phyloP scores from a whole-genome alignment of 2,797 vertebrate species.

The Chaetodon trifasciatus region DNA sequence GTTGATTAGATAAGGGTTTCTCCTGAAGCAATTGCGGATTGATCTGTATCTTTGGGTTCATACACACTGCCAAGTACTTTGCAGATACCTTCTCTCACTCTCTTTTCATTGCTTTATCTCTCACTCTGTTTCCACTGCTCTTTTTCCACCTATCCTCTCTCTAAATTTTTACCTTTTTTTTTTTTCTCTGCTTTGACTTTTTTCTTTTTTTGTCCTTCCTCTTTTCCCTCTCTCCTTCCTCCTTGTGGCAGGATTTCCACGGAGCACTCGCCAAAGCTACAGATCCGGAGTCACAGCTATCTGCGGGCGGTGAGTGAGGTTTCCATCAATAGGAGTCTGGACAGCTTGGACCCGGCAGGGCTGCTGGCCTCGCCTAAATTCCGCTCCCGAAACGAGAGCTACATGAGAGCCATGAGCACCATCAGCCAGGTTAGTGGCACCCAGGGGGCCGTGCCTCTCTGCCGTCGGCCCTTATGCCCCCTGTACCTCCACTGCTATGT shows the following conservation, averaged over 20 bases:
- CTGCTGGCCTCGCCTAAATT: constrained; percentile 97
- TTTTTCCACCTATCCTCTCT: constrained; percentile 9
- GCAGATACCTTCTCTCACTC: constrained; percentile 36
- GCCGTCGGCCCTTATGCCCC: constrained; percentile 30
- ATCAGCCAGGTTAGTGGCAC: constrained; percentile 95
- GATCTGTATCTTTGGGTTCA: constrained; percentile 65
- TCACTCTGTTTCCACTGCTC: constrained; percentile 3
- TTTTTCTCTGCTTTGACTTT: constrained; percentile 28
- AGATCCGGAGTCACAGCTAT: constrained; percentile 99
- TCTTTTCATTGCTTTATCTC: constrained; percentile 23
- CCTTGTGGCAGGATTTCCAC: constrained; percentile 90
- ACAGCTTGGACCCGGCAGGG: constrained; percentile 93
- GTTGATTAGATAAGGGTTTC: constrained; percentile 74
- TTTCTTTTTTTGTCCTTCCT: neutral
- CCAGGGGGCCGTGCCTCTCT: constrained; percentile 42
- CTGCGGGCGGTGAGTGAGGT: constrained; percentile 98
- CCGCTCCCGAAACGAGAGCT: constrained; percentile 98
- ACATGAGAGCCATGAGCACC: constrained; percentile 99
- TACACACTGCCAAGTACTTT: constrained; percentile 44
- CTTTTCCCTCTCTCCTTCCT: constrained; percentile 9
- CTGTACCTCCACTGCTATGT: constrained; percentile 40
- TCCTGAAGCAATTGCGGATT: constrained; percentile 69
- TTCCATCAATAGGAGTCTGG: constrained; percentile 98
- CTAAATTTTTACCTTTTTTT: constrained; percentile 15
- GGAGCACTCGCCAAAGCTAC: constrained; percentile 97